phyloP scores from a whole-genome alignment of 2,113 vertebrate species.

The Rhea pennata region DNA sequence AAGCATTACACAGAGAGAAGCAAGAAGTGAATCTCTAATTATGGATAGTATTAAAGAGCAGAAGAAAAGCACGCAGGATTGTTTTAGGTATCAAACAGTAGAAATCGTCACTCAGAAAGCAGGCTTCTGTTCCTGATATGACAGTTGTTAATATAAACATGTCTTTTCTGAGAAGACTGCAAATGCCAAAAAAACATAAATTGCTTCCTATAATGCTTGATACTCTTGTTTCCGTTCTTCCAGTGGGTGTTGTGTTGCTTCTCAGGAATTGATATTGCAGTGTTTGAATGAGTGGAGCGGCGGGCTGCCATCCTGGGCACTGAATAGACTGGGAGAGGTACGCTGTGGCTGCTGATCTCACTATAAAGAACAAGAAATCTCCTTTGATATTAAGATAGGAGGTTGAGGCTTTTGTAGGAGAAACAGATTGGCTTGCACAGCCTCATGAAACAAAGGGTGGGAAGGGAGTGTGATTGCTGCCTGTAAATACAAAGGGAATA shows the following conservation, averaged over 20 bases:
- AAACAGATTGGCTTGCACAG: neutral
- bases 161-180: neutral
- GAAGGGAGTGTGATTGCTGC: neutral
- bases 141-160: constrained; percentile 15
- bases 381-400: neutral
- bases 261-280: neutral
- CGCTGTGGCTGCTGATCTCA: neutral
- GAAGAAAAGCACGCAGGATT: constrained; percentile 8
- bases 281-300: neutral
- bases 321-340: neutral
- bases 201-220: neutral
- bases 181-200: neutral
- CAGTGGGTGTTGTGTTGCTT: neutral
- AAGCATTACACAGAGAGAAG: neutral
- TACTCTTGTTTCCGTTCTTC: neutral
- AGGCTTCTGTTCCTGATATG: neutral
- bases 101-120: constrained; percentile 18
- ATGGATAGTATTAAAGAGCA: neutral
- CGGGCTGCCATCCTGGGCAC: neutral
- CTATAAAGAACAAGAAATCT: neutral
- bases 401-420: neutral
- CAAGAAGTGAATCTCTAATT: constrained; percentile 26
- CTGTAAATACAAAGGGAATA: neutral
- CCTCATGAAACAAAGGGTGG: neutral
- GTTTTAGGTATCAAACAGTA: constrained; percentile 7